Evolutionary conservation across 2,797 vertebrate genomes (phyloP), one percentile per base, ranked within the genome.

Genomic region (Catostomus latipinnis): DNA sequence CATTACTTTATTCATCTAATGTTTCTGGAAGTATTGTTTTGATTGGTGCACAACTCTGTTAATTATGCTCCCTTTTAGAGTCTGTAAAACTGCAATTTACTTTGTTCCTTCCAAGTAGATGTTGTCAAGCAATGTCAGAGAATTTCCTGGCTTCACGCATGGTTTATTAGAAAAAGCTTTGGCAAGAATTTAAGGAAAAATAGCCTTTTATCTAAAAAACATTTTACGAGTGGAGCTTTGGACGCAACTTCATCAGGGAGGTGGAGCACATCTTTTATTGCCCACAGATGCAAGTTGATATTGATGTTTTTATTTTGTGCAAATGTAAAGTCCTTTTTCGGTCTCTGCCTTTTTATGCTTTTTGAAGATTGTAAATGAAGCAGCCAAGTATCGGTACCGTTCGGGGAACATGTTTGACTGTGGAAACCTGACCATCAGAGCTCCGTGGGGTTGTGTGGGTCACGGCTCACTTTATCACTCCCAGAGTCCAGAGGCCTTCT

Each of bases 381-480:
- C 98, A 22, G 98, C 98, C 70, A 99, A 99, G 86, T 98, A 99
- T 73, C 96, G 98, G 68, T 99, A 99, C 84, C 96, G 98, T 14
- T 99, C 98, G 5, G 98, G 97, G 22, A 96, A 99, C 89, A 82
- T 99, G 85, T 99, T 94, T 58, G 96, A 99, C 81, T 99, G 97
- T 62, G 98, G 98, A 22, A 97, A 89, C 84, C 95, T 99, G 85
- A 99, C 98, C 56, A 98, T 99, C 76, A 94, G 98, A 65, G 94
- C 98, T 34, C 98, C 98, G 0, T 99, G 97, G 98, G 98, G 98
- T 13, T 99, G 97, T 70, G 98, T 99, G 4, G 98, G 97, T 16
- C 98, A 99, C 1, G 98, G 98, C 60, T 96, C 96, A 1, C 92
- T 99, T 0, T 99, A 99, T 89, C 98, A 99, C 89, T 99, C 98